Base-by-base conservation (phyloP, 2,888 invertebrate genomes). In the Pseudoips prasinana region DNA sequence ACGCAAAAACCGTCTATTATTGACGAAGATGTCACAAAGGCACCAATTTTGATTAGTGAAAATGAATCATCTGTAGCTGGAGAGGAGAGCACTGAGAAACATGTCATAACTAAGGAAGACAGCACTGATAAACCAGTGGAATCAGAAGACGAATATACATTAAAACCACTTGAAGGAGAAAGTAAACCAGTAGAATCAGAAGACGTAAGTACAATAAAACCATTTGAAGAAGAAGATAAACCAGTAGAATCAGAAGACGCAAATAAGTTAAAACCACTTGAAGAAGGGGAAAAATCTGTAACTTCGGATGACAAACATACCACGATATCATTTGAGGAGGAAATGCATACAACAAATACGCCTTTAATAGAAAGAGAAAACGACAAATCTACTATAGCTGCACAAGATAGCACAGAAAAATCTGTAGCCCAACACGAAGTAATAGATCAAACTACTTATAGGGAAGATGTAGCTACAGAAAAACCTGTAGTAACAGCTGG, bases 401-500 rank as follows among this genome's bases (percentile, higher is more conserved):
- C 11, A 2, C 33, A 41, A n/a, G 19, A 30, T 10, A 14, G 17
- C 8, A 25, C 28, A 7, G 37, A 39, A 4, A 25, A 27, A 6
- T 25, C 29, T 10, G 6, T 10, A 3, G 9, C 29, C n/a, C 22
- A 33, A 0, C 29, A 33, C 1, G 25, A n/a, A 8, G 22, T 5
- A 9, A 32, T 17, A 8, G 9, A 34, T 8, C 24, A 28, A 26
- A 25, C 39, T 5, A 25, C 22, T 22, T 10, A 35, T 22, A 35
- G 39, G 31, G 40, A 38, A 29, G 33, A 44, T 7, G 22, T 20
- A 22, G 8, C 8, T 2, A 27, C 35, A 18, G 14, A 33, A 3
- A 31, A 31, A 36, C 28, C 45, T 2, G 19, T 14, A 2, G 2
- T 5, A 14, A 14, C 14, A 3, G 14, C 2, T 5, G 5, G 2